These are phyloP conservation scores for Drosophila heteroneura DNA, from an alignment of 2,888 invertebrate genomes.

Conservation along the genomic window DNA sequence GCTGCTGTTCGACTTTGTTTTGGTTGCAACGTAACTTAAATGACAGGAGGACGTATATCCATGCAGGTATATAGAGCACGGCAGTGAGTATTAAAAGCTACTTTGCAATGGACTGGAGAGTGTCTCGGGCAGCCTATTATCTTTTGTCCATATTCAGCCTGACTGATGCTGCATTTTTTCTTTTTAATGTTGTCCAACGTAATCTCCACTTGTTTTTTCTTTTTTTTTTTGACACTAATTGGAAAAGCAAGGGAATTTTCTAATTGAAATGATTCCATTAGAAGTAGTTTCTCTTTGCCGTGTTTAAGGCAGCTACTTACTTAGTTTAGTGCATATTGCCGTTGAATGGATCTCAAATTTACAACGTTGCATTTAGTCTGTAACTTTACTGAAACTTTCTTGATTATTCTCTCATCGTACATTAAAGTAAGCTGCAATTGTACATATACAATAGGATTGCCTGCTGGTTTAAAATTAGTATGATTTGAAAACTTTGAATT, in stretches of 20 bases:
- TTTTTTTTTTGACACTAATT: conserved; percentile 22
- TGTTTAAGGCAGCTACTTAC: neutral
- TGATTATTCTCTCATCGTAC: neutral
- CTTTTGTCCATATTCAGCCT: conserved; percentile 15
- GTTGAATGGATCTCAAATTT: neutral
- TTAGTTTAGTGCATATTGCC: neutral
- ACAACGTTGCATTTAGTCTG: neutral
- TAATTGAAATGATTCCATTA: conserved; percentile 17
- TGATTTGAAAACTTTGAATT: neutral
- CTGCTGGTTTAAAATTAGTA: neutral
- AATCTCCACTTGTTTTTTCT: conserved; percentile 10
- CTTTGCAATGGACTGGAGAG: conserved; percentile 16
- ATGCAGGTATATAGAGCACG: conserved; percentile 25
- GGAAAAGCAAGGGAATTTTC: conserved; percentile 23
- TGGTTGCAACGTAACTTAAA: conserved; percentile 38
- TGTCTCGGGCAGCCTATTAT: conserved; percentile 22
- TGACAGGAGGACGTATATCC: conserved; percentile 13
- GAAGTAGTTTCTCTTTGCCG: conserved; percentile 5
- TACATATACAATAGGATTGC: neutral
- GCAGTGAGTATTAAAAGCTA: neutral
- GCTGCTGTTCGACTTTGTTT: conserved; percentile 6
- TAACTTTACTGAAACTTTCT: neutral
- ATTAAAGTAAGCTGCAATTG: neutral
- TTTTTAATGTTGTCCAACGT: conserved; percentile 23
- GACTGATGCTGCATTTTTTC: conserved; percentile 11